Evolutionary conservation across 1,140 invertebrate genomes (phyloP), one percentile per base, ranked within the genome.

Genomic region (Metopolophium dirhodum): DNA sequence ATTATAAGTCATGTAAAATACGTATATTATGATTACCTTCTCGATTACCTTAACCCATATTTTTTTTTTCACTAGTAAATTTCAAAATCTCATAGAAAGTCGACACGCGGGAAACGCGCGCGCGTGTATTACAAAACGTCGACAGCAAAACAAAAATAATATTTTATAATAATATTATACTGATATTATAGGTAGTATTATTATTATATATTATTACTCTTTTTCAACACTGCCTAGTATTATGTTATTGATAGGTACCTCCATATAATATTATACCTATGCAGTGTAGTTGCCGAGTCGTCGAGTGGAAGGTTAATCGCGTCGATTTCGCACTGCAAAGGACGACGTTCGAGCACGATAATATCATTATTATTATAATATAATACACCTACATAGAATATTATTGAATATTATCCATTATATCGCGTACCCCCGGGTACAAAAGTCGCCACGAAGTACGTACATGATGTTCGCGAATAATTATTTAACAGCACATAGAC

Each of bases 41-140:
- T 87, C 85, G 85, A 87, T 87, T 47, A 47, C 85, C 85, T 87
- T 87, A 87, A 87, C 85, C 85, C 45, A 87, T 87, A 87, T 85
- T 26, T 85, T 83, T 83, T 83, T 37, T 20, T 37, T 9, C 7
- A 37, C 82, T 22, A 7, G 82, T 41, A 85, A 37, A 37, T 41
- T 9, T 9, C 2, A 8, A 22, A 3, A 14, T 22, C 35, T 8
- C 20, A 4, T 85, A 41, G 82, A 85, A 85, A 41, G 82, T 41
- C 37, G 83, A 45, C 41, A 41, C 41, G 41, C 37, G 83, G 23
- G 26, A 85, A 85, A 85, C 41, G 83, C 26, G 9, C 11, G 57
- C 41, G 83, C 26, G 9, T 11, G 57, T 30, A 4, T 61, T 61
- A 30, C 57, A 61, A 9, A 61, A 22, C 7, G 61, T 68, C 7